A percentile compares a stretch with the other conserved stretches of the same genome.
These are phyloP conservation scores for Umimayanthus kanabou DNA, from an alignment of 92 coral and sea anemone species.

Conservation along the genomic window DNA sequence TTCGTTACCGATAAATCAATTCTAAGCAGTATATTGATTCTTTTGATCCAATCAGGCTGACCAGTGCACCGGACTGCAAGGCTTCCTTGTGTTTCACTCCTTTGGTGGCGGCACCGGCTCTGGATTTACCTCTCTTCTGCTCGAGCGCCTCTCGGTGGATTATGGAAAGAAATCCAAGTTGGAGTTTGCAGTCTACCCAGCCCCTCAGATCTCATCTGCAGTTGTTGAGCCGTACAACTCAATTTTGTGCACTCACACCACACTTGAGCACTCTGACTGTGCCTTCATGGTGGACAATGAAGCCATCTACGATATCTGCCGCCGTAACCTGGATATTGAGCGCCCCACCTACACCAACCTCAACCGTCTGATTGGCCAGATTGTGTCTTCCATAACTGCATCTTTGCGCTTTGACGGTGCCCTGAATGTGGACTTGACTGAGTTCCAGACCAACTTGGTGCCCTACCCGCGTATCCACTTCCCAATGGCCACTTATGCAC, in stretches of 20 bases:
- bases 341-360: conserved; percentile 74
- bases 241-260: conserved; percentile 76
- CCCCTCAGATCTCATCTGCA: conserved; percentile 20
- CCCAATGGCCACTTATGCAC: too few species aligned
- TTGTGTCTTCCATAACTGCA: too few species aligned
- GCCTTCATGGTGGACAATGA: conserved; percentile 98
- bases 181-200: too few species aligned
- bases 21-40: too few species aligned
- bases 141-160: too few species aligned
- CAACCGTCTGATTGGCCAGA: conserved; percentile 75
- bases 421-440: too few species aligned
- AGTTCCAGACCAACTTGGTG: too few species aligned
- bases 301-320: conserved; percentile 95
- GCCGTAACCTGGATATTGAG: conserved; percentile 75
- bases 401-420: too few species aligned
- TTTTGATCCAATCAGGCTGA: conserved; percentile 30
- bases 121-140: too few species aligned
- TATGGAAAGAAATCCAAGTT: too few species aligned
- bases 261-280: conserved; percentile 95
- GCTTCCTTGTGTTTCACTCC: conserved; percentile 89
- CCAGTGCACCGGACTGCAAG: conserved; percentile 86
- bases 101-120: conserved; percentile 34
- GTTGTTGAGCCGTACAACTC: conserved; percentile 82
- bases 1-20: too few species aligned
- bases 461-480: too few species aligned